Base-by-base conservation (phyloP, 2,113 vertebrate species). In the Noctilio leporinus region DNA sequence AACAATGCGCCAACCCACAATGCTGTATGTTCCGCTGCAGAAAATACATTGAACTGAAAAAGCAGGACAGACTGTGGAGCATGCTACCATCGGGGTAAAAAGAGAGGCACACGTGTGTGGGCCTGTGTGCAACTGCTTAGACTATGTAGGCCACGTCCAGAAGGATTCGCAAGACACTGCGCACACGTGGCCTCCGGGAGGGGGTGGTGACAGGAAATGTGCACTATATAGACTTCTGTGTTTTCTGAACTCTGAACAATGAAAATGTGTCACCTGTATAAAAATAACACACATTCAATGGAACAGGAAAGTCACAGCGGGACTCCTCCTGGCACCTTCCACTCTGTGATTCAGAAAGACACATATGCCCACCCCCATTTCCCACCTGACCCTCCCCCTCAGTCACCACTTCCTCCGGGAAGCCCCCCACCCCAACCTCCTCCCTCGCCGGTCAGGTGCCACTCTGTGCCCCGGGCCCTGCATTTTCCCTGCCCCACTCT, bases 71-170 rank as follows among this genome's bases (percentile, higher is more conserved):
- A 43, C 47, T 5, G 57, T 0, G 3, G 2, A 10, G 3, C 2
- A 9, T 4, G 65, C 24, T 3, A 0, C 24, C 40, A 5, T 2
- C 0, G 0, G 20, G 64, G 33, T 14, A 0, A 1, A 30, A 16
- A n/a, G 72, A 0, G 10, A 11, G 2, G 24, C 24, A 7, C 6
- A 2, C 0, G 1, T 6, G 24, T 7, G n/a, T 9, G 17, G 0
- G 0, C 24, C 9, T 24, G n/a, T 9, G 65, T 26, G 49, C 2
- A 19, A 8, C 28, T 0, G 11, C 69, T 11, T 7, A 65, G 20
- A 4, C 14, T 3, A 16, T 0, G 5, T 28, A 22, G 78, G 49
- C 20, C 1, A 0, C 26, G 86, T 28, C 70, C 1, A 15, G 70
- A 55, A 47, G 49, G 49, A 3, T 14, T 10, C 59, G 0, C 0